Evolutionary conservation across 2,888 invertebrate genomes (phyloP), one percentile per base, ranked within the genome.

Genomic region (Leptogaster cylindrica): DNA sequence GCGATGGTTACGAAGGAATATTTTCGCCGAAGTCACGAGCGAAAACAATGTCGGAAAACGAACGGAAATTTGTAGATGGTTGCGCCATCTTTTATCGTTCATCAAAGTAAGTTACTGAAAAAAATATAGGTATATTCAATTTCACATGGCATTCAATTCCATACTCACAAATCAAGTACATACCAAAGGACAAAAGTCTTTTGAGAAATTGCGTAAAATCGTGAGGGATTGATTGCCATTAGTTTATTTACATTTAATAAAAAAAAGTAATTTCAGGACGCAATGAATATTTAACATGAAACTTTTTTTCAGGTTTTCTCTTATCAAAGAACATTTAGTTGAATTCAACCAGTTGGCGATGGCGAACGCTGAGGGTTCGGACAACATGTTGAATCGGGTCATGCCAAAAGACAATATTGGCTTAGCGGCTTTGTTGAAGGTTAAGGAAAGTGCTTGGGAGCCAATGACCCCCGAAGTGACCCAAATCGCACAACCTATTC

Each of bases 341-440:
- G 99, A 99, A 85, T 97, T 97, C 84, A 97, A 97, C 83, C 95
- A 97, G 84, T 84, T 99, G 76, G 98, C 98, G 20, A 97, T 98
- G 94, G 95, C 96, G 20, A 97, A 96, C 81, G 96, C 97, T 18
- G 96, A 97, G 78, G 97, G 97, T 51, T 95, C 95, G 50, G 97
- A 98, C 80, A 95, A 97, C 81, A 97, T 97, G 97, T 83, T 97
- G 76, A 97, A 97, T 83, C 87, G 97, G 74, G 98, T 98, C 52
- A 98, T 97, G 97, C 97, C 97, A 64, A 97, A 97, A 79, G 99
- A 99, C 83, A 99, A 99, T 84, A 98, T 99, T 75, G 98, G 97
- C 3, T 83, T 99, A 73, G 97, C 96, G 14, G 98, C 97, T 3
- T 84, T 99, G 73, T 85, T 99, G 66, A 93, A 95, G 82, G 96